Conservation (phyloP, 1,140 invertebrate species). For the Hyphantria cunea region DNA sequence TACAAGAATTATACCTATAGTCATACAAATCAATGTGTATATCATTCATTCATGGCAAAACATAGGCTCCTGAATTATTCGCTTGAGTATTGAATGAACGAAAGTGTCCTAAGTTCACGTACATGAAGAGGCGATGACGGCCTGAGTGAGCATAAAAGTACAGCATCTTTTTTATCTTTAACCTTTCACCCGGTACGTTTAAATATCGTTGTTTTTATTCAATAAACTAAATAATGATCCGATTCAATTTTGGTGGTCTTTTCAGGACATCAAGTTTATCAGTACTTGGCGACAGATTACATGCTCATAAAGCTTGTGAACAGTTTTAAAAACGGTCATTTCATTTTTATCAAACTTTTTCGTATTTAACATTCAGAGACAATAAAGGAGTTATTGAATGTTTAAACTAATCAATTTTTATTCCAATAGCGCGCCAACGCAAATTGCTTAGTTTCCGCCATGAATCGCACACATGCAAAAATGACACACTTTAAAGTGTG, state of each 20-base stretch:
- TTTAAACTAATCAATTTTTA: background rate
- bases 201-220: conserved; percentile 38
- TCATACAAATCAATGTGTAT: conserved; percentile 12
- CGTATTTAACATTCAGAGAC: background rate
- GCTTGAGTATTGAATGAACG: conserved; percentile 22
- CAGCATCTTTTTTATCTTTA: conserved; percentile 30
- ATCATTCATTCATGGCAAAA: conserved; percentile 8
- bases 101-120: conserved; percentile 30
- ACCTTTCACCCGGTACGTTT: conserved; percentile 21
- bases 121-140: conserved; percentile 23
- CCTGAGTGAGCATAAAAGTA: background rate
- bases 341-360: background rate
- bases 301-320: conserved; percentile 17
- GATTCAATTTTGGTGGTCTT: conserved; percentile 32
- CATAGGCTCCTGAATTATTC: conserved; percentile 26
- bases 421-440: conserved; percentile 14
- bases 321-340: background rate
- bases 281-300: conserved; percentile 12
- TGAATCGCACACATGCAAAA: conserved; percentile 30
- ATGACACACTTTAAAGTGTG: conserved; percentile 38
- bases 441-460: conserved; percentile 14
- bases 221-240: conserved; percentile 35
- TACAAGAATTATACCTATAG: background rate
- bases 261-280: conserved; percentile 25
- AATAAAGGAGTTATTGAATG: background rate